These are phyloP conservation scores for Coracias cyanogaster DNA, from an alignment of 2,797 vertebrate species.

Conservation along the genomic window DNA sequence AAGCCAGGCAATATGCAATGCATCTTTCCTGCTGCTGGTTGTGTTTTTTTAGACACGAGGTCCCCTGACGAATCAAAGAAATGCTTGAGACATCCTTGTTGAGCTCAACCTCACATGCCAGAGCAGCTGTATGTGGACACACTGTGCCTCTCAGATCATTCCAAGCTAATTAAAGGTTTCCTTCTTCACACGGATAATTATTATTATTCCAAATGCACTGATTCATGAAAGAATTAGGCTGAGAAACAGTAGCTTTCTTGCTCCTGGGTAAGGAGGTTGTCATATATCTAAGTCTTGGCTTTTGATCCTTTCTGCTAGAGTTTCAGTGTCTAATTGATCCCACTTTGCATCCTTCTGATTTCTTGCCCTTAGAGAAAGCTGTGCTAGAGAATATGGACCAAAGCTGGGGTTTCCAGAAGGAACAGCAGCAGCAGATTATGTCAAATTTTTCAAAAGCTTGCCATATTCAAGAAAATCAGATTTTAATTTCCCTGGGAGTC, in stretches of 20 bases:
- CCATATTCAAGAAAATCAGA: background rate
- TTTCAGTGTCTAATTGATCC: background rate
- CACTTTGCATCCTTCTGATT: background rate
- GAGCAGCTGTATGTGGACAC: slow-evolving; percentile 21
- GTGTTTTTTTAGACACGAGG: background rate
- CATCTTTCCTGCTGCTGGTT: background rate
- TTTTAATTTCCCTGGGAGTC: background rate
- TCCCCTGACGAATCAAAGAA: background rate
- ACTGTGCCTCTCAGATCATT: background rate
- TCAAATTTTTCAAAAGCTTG: background rate
- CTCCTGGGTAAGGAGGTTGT: background rate
- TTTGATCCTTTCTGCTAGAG: background rate
- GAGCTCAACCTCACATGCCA: background rate
- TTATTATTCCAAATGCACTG: slow-evolving; percentile 27
- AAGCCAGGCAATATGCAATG: background rate
- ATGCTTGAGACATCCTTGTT: background rate
- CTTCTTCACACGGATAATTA: background rate
- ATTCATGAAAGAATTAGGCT: background rate
- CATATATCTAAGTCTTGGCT: background rate
- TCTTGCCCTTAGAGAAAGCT: background rate
- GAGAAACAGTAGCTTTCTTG: background rate
- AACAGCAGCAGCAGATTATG: background rate
- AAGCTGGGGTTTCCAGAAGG: background rate
- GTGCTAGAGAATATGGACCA: background rate
- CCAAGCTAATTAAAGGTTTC: slow-evolving; percentile 7